Base-by-base conservation (phyloP, 2,888 invertebrate genomes). In the Eudasyphora cyanicolor region DNA sequence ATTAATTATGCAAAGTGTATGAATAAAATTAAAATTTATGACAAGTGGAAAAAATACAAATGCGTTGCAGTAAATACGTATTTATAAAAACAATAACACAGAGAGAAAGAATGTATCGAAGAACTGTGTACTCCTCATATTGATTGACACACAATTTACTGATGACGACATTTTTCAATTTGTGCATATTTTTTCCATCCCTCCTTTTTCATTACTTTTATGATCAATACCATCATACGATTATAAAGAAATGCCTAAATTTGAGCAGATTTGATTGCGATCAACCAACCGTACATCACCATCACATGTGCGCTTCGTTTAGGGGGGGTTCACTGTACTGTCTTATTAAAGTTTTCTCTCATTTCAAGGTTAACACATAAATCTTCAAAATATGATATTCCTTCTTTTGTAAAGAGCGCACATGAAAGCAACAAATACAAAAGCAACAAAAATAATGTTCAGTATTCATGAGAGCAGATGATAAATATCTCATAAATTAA, bases 341-440 rank as follows among this genome's bases (percentile, higher is more conserved):
- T 7, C 60, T 60, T 19, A 51, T 71, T 54, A 17, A 62, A 67
- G 60, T 60, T 75, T 62, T 29, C 45, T 29, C 45, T 45, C 54
- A 12, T 74, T 77, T 78, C 80, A 84, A 80, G 83, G 83, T 84
- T 79, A 60, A 17, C 32, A 54, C 45, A 75, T 75, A 81, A 77
- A 83, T 83, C 69, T 83, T 71, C 8, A 71, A 76, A 14, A 76
- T 79, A 35, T 51, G 38, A 24, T 54, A 69, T 79, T 76, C 60
- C 67, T 73, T n/a, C n/a, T n/a, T 79, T 82, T 77, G 45, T 21
- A 29, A 17, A 70, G 69, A 71, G 19, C 35, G n/a, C 14, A 38
- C n/a, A n/a, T 17, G 29, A 24, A 75, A 57, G 67, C 38, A 76
- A 45, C 45, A 35, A 67, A 42, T 17, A 35, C 19, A 54, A 64